A percentile compares a stretch with the other conserved stretches of the same genome.
phyloP scores from a whole-genome alignment of 1,140 invertebrate species.

The Magallana angulata region DNA sequence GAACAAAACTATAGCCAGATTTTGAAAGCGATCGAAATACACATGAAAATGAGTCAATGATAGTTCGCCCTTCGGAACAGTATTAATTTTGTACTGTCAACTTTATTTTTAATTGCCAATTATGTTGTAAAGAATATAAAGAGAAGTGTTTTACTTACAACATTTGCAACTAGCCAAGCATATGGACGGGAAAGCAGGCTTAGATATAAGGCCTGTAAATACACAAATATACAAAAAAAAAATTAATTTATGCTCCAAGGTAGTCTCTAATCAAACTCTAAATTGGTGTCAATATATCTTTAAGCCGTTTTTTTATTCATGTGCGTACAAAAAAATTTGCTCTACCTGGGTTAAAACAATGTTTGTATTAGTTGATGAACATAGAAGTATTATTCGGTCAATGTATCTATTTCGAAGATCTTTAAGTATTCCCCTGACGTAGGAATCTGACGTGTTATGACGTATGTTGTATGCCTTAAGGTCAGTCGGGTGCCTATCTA shows the following conservation, averaged over 20 bases:
- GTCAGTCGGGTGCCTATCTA: constrained; percentile 49
- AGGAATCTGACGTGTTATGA: constrained; percentile 38
- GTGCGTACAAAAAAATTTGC: background rate
- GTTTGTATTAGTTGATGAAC: constrained; percentile 56
- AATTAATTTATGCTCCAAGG: no score
- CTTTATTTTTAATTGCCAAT: no score
- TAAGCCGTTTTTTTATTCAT: background rate
- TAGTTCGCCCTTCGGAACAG: no score
- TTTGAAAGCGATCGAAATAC: no score
- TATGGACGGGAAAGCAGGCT: constrained; percentile 66
- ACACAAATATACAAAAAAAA: background rate
- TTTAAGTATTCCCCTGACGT: constrained; percentile 57
- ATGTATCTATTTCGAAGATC: constrained; percentile 60
- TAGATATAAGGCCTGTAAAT: constrained; percentile 57
- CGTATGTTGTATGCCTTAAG: constrained; percentile 59
- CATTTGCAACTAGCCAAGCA: constrained; percentile 65
- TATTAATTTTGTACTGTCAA: no score
- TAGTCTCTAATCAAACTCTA: background rate
- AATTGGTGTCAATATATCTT: background rate
- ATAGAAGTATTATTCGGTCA: constrained; percentile 58
- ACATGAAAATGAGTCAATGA: no score
- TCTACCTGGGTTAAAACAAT: constrained; percentile 64
- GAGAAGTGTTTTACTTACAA: constrained; percentile 54
- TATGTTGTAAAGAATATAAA: no score
- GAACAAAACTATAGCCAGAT: no score